phyloP scores from a whole-genome alignment of 2,888 invertebrate genomes.

The Ornithoptera priamus region DNA sequence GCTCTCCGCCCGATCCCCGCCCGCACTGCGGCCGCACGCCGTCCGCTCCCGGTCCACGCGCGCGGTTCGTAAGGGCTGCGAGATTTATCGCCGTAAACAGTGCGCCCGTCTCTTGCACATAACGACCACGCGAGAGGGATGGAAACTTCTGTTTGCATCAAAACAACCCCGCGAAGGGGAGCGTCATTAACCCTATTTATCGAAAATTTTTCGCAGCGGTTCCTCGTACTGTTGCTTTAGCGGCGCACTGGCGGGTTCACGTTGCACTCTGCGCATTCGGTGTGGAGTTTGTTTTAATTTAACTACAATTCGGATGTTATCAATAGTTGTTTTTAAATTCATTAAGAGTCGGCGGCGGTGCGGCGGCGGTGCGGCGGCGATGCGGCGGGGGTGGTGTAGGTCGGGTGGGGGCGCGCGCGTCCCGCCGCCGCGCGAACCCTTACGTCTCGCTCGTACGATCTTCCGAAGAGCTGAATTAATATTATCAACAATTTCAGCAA shows the following conservation, averaged over 20 bases:
- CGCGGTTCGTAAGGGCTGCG: too few relatives aligned
- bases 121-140: slow-evolving; percentile 32
- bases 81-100: not conserved
- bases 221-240: slow-evolving; percentile 32
- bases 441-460: too few relatives aligned
- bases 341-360: slow-evolving; percentile 53
- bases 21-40: too few relatives aligned
- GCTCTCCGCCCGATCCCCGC: too few relatives aligned
- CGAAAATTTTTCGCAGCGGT: slow-evolving; percentile 46
- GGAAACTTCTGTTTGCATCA: slow-evolving; percentile 40
- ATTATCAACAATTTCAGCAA: too few relatives aligned
- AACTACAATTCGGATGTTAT: slow-evolving; percentile 47
- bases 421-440: too few relatives aligned
- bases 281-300: slow-evolving; percentile 22
- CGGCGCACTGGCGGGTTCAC: slow-evolving; percentile 22
- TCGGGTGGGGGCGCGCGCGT: too few relatives aligned
- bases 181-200: slow-evolving; percentile 24
- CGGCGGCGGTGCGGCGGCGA: slow-evolving; percentile 54
- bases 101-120: not conserved
- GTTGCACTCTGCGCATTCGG: not conserved
- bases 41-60: too few relatives aligned
- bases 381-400: too few relatives aligned
- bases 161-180: slow-evolving; percentile 48
- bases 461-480: too few relatives aligned
- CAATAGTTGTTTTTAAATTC: slow-evolving; percentile 65